Evolutionary conservation across 2,797 vertebrate genomes (phyloP).

Genomic region (Galago senegalensis): DNA sequence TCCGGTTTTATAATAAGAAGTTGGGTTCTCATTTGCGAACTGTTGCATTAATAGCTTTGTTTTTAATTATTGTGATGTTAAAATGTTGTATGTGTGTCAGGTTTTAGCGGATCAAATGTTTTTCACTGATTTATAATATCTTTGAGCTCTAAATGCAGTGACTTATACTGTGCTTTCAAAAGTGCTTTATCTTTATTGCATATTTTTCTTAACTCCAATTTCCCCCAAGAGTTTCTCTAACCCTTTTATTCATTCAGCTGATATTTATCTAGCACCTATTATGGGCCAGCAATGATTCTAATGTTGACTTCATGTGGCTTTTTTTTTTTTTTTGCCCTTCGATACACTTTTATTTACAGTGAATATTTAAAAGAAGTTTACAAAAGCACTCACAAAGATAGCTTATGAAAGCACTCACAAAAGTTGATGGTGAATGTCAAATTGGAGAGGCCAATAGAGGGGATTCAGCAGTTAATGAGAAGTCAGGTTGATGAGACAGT

Average conservation of each 20-base stretch:
- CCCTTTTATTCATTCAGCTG: background rate
- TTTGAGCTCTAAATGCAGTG: background rate
- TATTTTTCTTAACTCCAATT: background rate
- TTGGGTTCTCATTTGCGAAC: background rate
- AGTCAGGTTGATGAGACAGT: background rate
- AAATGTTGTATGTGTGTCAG: background rate
- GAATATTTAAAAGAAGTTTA: background rate
- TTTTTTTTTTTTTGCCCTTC: background rate
- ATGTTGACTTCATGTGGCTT: background rate
- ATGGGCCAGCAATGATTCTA: background rate
- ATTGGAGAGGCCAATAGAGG: background rate
- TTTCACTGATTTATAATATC: constrained; percentile 36
- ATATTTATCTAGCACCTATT: background rate
- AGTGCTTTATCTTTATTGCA: background rate
- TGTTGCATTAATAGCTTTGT: constrained; percentile 7
- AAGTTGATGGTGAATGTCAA: background rate
- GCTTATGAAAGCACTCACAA: background rate
- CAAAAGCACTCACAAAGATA: background rate
- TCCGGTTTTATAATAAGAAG: background rate
- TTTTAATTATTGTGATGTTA: constrained; percentile 7
- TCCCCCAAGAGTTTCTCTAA: background rate
- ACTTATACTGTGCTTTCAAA: constrained; percentile 22
- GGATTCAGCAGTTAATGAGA: background rate
- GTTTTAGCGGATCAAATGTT: background rate
- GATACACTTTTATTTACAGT: constrained; percentile 7